Percentiles rank a stretch among this genome's conserved stretches.
These are phyloP conservation scores for Myrmecobius fasciatus DNA, from an alignment of 2,113 vertebrate species.

Conservation along the genomic window DNA sequence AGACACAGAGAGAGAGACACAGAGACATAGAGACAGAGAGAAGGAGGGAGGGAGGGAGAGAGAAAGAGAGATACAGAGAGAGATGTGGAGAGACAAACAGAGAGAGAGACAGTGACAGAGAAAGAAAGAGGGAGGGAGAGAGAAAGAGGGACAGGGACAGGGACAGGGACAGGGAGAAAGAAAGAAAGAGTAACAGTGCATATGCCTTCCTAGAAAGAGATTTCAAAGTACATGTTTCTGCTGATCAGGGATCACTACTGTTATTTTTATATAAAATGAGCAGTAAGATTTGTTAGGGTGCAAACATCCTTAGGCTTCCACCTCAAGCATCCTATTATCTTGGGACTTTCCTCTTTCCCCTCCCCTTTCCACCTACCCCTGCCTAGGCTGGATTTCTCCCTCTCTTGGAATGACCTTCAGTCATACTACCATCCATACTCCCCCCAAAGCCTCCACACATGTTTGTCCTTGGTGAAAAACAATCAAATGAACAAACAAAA, in stretches of 20 bases:
- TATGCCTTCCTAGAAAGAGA: background rate
- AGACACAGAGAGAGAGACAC: too few species aligned
- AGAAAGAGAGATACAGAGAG: too few species aligned
- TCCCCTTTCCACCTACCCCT: background rate
- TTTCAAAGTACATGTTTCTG: background rate
- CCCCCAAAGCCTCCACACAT: background rate
- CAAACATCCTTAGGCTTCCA: background rate
- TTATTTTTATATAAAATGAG: background rate
- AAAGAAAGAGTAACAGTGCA: background rate
- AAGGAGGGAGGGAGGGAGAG: too few species aligned
- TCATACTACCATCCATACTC: background rate
- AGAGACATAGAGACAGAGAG: too few species aligned
- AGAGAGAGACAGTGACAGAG: too few species aligned
- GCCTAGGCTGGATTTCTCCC: background rate
- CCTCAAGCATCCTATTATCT: background rate
- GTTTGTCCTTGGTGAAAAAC: background rate
- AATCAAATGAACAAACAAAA: background rate
- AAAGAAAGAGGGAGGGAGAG: too few species aligned
- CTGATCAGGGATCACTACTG: background rate
- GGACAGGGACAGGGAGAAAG: too few species aligned
- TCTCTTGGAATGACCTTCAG: background rate
- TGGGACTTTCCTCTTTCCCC: background rate
- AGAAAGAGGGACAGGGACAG: too few species aligned
- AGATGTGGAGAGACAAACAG: too few species aligned
- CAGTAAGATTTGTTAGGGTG: background rate